Base-by-base conservation (phyloP, 1,140 invertebrate genomes). In the Bombus terrestris region DNA sequence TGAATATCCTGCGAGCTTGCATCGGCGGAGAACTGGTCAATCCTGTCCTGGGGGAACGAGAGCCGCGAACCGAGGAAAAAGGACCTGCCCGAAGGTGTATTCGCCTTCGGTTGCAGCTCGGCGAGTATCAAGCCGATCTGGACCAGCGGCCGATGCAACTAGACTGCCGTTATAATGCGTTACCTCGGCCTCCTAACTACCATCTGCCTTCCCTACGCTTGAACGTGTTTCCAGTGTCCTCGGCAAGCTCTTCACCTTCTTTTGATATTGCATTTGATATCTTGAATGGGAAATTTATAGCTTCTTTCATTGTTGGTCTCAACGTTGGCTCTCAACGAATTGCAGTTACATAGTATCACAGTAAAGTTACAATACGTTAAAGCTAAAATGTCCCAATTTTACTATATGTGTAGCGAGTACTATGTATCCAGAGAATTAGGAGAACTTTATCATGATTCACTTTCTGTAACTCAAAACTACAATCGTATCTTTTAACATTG, bases 11-110 rank as follows among this genome's bases (percentile, higher is more conserved):
- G 85, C 74, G 82, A 85, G 39, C 83, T 80, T 78, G 66, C 79
- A 59, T 82, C 66, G 81, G 25, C 74, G 39, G 57, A 81, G 84
- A 89, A 89, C 84, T 89, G 88, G 88, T 89, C 88, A 89, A 89
- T 89, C 88, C 88, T 89, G 88, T 89, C 88, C 81, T 85, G 53
- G 81, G 84, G 69, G 88, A 57, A 75, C 77, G 69, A 62, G 77
- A 72, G 72, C 37, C 79, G 64, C 73, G 80, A 53, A 78, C 76
- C 35, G 35, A 86, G 87, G 80, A 89, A 88, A 85, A 89, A 89
- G 88, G 79, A 89, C 87, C 72, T 86, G 85, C 59, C 74, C 39
- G 69, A 79, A 68, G 57, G 59, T 75, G 81, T 83, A 79, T 64
- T 66, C 71, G 74, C 37, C 59, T 59, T 57, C 64, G 59, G 62